Evolutionary conservation across 2,113 vertebrate genomes (phyloP).

Genomic region (Tylochromis polylepis): DNA sequence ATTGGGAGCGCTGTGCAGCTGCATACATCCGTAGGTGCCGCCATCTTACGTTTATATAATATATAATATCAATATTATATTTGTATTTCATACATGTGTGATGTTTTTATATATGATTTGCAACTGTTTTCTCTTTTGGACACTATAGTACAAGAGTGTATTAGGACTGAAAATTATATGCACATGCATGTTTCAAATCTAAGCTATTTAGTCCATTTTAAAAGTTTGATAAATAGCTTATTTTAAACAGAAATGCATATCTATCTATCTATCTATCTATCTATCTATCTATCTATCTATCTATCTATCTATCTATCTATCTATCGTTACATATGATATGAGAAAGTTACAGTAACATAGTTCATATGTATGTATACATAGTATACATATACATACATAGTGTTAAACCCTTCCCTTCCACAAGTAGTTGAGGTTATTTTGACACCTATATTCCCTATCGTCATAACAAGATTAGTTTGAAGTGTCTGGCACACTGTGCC

Average conservation of each 20-base stretch:
- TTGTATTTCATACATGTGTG: background rate
- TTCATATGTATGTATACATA: no score
- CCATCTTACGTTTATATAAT: background rate
- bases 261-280: background rate
- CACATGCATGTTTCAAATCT: background rate
- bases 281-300: no score
- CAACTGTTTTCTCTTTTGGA: background rate
- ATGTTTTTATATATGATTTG: background rate
- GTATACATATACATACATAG: background rate
- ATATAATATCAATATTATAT: background rate
- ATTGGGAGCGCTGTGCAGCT: background rate
- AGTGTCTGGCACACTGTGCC: slow-evolving; percentile 10
- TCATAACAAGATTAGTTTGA: slow-evolving; percentile 40
- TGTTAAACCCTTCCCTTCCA: background rate
- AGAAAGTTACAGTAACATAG: background rate
- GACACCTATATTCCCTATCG: slow-evolving; percentile 25
- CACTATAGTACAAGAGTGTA: background rate
- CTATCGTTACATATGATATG: background rate
- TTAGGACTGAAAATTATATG: background rate
- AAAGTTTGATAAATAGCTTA: background rate
- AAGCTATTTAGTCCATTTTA: background rate
- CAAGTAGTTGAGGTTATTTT: slow-evolving; percentile 29
- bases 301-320: no score
- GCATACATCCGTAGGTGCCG: background rate
- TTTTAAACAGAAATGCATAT: background rate